These are phyloP conservation scores for Psix sp. DNA, from an alignment of 1,140 invertebrate species.

Conservation along the genomic window DNA sequence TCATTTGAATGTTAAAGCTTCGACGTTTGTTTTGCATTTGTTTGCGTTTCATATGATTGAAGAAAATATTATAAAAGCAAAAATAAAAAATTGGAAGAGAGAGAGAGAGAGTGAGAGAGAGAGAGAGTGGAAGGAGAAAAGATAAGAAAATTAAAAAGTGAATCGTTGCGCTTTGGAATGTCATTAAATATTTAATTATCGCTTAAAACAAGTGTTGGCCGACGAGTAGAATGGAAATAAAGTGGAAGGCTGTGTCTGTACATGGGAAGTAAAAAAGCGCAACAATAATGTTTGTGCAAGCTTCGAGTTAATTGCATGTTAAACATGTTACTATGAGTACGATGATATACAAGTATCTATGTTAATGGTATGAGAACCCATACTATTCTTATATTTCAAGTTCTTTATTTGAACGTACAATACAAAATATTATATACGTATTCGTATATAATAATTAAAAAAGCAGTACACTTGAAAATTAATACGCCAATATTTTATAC, in stretches of 20 bases:
- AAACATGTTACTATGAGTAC: constrained; percentile 75
- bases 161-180: constrained; percentile 53
- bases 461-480: constrained; percentile 56
- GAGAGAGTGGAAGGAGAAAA: background rate
- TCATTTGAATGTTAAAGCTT: constrained; percentile 1
- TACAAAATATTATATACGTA: constrained; percentile 51
- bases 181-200: constrained; percentile 43
- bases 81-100: constrained; percentile 3
- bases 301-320: constrained; percentile 77
- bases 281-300: constrained; percentile 75
- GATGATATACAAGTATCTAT: constrained; percentile 62
- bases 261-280: constrained; percentile 75
- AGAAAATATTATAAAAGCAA: constrained; percentile 6
- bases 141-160: constrained; percentile 7
- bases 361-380: constrained; percentile 61
- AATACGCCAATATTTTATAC: constrained; percentile 49
- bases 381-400: constrained; percentile 60
- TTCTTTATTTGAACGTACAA: constrained; percentile 63
- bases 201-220: constrained; percentile 45
- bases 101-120: no score
- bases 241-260: constrained; percentile 72
- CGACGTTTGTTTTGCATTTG: constrained; percentile 14
- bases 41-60: constrained; percentile 27
- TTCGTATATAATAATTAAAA: constrained; percentile 50
- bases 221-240: constrained; percentile 36